phyloP scores from a whole-genome alignment of 1,140 invertebrate genomes.

The Trichogramma pretiosum region DNA sequence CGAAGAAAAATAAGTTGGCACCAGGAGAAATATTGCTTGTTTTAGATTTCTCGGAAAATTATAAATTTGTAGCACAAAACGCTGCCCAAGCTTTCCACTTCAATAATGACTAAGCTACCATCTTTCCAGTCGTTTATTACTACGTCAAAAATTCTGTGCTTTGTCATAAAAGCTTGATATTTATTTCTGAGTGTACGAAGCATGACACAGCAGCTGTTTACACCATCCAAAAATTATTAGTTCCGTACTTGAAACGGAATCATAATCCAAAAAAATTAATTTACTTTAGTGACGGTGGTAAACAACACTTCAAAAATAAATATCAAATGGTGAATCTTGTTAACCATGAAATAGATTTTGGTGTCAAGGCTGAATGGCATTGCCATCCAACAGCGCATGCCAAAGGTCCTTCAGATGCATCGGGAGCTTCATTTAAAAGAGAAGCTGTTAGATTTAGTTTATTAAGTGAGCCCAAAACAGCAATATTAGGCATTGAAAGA shows the following conservation, averaged over 20 bases:
- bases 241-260: constrained; percentile 8
- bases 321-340: neutral
- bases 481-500: no score
- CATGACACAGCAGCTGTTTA: constrained; percentile 13
- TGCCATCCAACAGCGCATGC: no score
- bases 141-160: constrained; percentile 13
- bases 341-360: no score
- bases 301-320: constrained; percentile 11
- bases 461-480: no score
- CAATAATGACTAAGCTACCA: constrained; percentile 25
- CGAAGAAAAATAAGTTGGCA: constrained; percentile 17
- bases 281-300: constrained; percentile 7
- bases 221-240: constrained; percentile 4
- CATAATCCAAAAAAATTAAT: neutral
- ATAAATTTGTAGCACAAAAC: constrained; percentile 29
- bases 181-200: constrained; percentile 2
- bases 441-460: no score
- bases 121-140: constrained; percentile 25
- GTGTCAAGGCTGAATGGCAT: no score
- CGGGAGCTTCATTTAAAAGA: no score
- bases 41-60: constrained; percentile 34
- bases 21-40: constrained; percentile 17
- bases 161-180: constrained; percentile 5
- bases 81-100: constrained; percentile 29
- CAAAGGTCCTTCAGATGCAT: no score